Base-by-base conservation (phyloP, 2,797 vertebrate species). In the Lemur catta region DNA sequence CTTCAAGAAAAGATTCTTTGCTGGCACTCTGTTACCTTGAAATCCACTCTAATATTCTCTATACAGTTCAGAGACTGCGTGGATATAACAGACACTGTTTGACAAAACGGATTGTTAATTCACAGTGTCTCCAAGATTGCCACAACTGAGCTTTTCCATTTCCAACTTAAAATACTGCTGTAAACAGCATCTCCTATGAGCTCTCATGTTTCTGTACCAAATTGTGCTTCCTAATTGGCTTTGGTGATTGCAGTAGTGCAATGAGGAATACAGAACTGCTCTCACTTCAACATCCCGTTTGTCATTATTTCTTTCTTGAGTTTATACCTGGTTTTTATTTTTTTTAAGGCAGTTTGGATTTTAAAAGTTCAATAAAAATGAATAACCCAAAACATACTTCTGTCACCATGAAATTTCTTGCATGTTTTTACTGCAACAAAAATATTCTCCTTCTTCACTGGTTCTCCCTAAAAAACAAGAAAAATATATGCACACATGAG, bases 361-460 rank as follows among this genome's bases (percentile, higher is more conserved):
- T 89, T 85, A 12, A 81, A 93, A 93, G 30, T 55, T 87, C 52
- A 86, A 20, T 50, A 89, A 95, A 97, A 94, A 93, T 8, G 2
- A 97, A 69, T 84, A 96, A 71, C 74, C 11, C 74, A 72, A 67
- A 97, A 99, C 99, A 98, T 99, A 99, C 99, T 99, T 99, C 99
- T 98, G 92, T 99, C 99, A 88, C 95, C 98, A 96, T 99, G 99
- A 98, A 99, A 99, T 98, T 99, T 99, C 98, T 96, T 98, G 97
- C 99, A 99, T 0, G 99, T 99, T 99, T 99, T 99, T 88, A 99
- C 99, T 74, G 99, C 99, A 96, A 99, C 99, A 98, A 99, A 99
- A 95, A 99, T 97, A 95, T 99, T 99, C 81, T 99, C 99, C 89
- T 98, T 99, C 94, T 99, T 98, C 95, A 99, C 99, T 95, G 99